Evolutionary conservation across 35 echinoderm and acorn worm genomes (phyloP).

Genomic region (Apostichopus japonicus): DNA sequence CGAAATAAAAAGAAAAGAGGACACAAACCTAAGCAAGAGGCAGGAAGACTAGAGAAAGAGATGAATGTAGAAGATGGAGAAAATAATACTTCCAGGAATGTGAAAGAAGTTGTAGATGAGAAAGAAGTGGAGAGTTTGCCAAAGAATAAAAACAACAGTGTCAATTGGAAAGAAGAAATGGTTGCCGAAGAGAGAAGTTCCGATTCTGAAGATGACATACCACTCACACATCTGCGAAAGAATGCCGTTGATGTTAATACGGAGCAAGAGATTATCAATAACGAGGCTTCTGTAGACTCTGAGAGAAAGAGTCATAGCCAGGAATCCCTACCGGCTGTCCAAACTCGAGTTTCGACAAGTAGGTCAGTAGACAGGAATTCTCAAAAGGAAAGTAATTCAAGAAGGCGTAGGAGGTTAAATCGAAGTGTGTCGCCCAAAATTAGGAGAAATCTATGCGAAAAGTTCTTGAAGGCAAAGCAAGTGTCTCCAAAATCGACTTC

Average conservation of each 20-base stretch:
- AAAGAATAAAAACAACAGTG: background rate
- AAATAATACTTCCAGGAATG: background rate
- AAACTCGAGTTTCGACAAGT: background rate
- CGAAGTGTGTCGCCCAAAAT: constrained; percentile 37
- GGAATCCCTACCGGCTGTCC: background rate
- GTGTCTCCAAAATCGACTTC: background rate
- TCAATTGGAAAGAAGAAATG: background rate
- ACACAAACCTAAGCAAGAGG: background rate
- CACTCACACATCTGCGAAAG: background rate
- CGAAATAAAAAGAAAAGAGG: background rate
- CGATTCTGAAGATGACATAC: constrained; percentile 42
- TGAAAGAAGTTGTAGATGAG: background rate
- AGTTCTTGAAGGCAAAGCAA: constrained; percentile 23
- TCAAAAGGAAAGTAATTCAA: background rate
- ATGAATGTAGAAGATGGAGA: background rate
- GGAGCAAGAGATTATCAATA: background rate
- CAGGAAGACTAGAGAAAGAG: background rate
- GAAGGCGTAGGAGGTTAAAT: background rate
- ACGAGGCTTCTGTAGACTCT: background rate
- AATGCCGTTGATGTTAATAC: background rate
- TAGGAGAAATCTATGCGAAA: constrained; percentile 39
- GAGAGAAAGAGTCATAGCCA: background rate
- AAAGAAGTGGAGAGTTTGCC: background rate
- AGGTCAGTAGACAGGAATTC: background rate
- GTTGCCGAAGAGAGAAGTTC: background rate